Evolutionary conservation across 2,797 vertebrate genomes (phyloP), one percentile per base, ranked within the genome.

Genomic region (Hozukius guyotensis): DNA sequence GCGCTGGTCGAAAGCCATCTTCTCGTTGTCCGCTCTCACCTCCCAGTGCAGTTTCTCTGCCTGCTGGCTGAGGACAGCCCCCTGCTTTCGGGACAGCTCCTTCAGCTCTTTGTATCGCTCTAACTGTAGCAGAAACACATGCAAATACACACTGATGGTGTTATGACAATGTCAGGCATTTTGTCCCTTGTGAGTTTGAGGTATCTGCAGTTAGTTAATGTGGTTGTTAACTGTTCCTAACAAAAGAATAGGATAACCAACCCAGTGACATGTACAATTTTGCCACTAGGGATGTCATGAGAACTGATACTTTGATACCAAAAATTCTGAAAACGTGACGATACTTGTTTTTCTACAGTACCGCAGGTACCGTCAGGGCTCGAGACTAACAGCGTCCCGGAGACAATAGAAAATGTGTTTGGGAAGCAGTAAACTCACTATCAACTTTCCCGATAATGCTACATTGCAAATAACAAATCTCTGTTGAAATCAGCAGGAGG

Each of bases 41-140:
- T 97, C 97, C 97, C 97, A 97, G 2, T 85, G 89, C 55, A 99
- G 91, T 71, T 97, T 98, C 65, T 98, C 95, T 2, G 95, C 89
- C 57, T 97, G 96, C 65, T 99, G 98, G 20, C 77, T 92, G 76
- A 97, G 72, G 0, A 91, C 84, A 2, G 96, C 97, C 5, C 94
- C 96, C 76, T 96, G 96, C 88, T 91, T 98, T 74, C 94, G 96
- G 4, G 95, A 94, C 55, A 92, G 36, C 70, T 98, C 96, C 92
- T 98, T 99, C 42, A 99, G 95, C 59, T 96, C 93, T 46, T 93
- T 97, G 77, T 99, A 99, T 46, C 2, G 93, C 53, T 96, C 89
- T 53, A 97, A 62, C 98, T 99, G 85, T 0, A 38, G 34, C 24
- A 82, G 13, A 78, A 55, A 81, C 3, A 72, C 4, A 67, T 2